These are phyloP conservation scores for Agelaius tricolor DNA, from an alignment of 2,113 vertebrate species.

Conservation along the genomic window DNA sequence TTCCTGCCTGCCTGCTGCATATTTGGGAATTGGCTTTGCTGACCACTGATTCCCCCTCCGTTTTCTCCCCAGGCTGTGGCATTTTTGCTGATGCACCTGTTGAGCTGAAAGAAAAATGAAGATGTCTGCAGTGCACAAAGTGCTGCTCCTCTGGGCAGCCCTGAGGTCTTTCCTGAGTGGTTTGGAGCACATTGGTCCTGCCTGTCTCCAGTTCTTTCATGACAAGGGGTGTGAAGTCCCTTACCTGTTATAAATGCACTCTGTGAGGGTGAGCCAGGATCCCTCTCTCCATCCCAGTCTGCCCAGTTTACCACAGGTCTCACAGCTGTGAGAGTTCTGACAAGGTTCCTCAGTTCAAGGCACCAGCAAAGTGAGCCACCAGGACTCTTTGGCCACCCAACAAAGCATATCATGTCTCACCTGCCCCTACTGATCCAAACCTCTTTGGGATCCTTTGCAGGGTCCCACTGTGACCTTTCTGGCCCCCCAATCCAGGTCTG, in stretches of 20 bases:
- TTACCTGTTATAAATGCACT: neutral
- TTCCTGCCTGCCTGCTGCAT: neutral
- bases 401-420: neutral
- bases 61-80: neutral
- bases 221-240: neutral
- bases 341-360: neutral
- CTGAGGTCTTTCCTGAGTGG: neutral
- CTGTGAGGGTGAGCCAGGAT: neutral
- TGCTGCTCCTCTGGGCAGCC: neutral
- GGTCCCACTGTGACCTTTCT: neutral
- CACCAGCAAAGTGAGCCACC: neutral
- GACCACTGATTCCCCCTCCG: neutral
- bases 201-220: neutral
- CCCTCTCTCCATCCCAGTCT: neutral
- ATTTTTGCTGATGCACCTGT: neutral
- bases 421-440: neutral
- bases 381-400: neutral
- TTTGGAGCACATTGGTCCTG: neutral
- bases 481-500: neutral
- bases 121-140: fast-evolving
- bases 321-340: neutral
- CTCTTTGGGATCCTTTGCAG: fast-evolving
- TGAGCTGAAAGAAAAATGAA: neutral
- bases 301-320: neutral
- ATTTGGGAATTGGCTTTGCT: neutral